These are phyloP conservation scores for Thermophis baileyi DNA, from an alignment of 2,113 vertebrate species.

Conservation along the genomic window DNA sequence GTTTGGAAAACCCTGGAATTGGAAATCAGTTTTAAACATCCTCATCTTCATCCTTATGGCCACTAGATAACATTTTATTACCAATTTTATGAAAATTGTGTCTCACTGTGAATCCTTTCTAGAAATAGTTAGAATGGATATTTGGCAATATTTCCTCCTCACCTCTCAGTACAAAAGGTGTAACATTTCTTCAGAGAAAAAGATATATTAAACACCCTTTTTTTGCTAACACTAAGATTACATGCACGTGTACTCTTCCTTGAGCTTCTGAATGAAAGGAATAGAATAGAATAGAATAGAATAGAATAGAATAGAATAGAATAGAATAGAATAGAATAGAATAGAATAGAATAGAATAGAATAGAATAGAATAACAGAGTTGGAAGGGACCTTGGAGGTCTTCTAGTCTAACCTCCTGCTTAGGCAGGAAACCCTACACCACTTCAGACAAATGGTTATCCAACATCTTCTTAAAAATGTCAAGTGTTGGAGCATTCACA, in stretches of 20 bases:
- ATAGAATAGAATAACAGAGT: too few relatives aligned
- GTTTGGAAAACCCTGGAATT: not conserved
- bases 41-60: not conserved
- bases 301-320: too few relatives aligned
- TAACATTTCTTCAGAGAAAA: not conserved
- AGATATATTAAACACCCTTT: not conserved
- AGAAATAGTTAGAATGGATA: not conserved
- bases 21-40: not conserved
- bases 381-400: too few relatives aligned
- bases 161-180: not conserved
- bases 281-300: too few relatives aligned
- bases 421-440: too few relatives aligned
- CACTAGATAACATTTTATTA: not conserved
- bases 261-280: not conserved
- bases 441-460: too few relatives aligned
- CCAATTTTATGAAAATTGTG: not conserved
- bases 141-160: not conserved
- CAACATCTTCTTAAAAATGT: too few relatives aligned
- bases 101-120: not conserved
- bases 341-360: too few relatives aligned
- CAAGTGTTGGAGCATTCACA: too few relatives aligned
- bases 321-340: too few relatives aligned
- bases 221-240: not conserved
- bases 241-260: not conserved
- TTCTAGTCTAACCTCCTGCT: too few relatives aligned